These are phyloP conservation scores for Magallana angulata DNA, from an alignment of 1,140 invertebrate genomes.

Conservation along the genomic window DNA sequence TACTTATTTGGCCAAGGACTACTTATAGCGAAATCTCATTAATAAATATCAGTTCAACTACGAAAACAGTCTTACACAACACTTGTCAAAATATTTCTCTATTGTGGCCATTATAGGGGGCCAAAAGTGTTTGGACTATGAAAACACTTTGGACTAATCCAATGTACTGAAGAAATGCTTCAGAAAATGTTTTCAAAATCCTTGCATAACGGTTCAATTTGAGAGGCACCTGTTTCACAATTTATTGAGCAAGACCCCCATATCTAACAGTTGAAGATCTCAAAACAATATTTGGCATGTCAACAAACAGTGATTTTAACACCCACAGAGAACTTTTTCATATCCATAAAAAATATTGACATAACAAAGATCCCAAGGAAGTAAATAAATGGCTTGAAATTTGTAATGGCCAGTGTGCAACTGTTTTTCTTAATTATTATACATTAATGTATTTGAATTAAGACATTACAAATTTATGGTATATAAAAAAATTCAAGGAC, in stretches of 20 bases:
- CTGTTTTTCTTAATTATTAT: neutral
- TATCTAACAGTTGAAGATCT: neutral
- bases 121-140: neutral
- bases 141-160: slow-evolving; percentile 19
- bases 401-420: neutral
- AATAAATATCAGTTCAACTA: neutral
- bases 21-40: neutral
- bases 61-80: neutral
- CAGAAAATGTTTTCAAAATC: slow-evolving; percentile 15
- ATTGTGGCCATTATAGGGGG: neutral
- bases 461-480: no score
- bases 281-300: slow-evolving; percentile 11
- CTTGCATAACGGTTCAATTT: slow-evolving; percentile 11
- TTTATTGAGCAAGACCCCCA: slow-evolving; percentile 7
- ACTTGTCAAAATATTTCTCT: slow-evolving; percentile 18
- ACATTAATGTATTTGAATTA: neutral
- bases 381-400: neutral
- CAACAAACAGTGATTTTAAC: slow-evolving; percentile 25
- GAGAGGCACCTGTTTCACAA: slow-evolving; percentile 9
- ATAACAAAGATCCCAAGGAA: neutral
- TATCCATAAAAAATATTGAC: neutral
- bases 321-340: neutral
- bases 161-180: slow-evolving; percentile 11
- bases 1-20: neutral
- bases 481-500: no score